A percentile compares a stretch with the other conserved stretches of the same genome.
Evolutionary conservation across 2,113 vertebrate genomes (phyloP).

Genomic region (Equus quagga): DNA sequence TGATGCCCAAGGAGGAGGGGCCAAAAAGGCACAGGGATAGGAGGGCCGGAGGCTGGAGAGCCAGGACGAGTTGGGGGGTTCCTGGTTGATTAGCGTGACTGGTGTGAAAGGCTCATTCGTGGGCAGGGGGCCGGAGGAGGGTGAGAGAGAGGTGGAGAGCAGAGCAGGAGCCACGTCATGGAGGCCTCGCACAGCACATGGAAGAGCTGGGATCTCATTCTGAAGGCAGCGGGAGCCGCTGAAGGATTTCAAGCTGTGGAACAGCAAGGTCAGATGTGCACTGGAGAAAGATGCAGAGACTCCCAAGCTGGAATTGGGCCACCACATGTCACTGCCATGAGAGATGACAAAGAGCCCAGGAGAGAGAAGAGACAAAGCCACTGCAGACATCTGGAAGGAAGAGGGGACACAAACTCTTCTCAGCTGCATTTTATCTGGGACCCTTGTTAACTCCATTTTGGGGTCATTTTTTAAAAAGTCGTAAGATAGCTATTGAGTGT

Average conservation of each 20-base stretch:
- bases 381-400: neutral
- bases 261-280: neutral
- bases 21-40: neutral
- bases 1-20: neutral
- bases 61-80: neutral
- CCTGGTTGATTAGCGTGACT: accelerated
- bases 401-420: neutral
- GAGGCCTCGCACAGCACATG: too few relatives aligned
- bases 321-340: neutral
- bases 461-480: neutral
- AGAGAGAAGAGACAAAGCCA: neutral
- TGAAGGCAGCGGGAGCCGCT: accelerated
- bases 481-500: too few relatives aligned
- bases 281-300: neutral
- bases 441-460: neutral
- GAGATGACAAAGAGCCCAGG: neutral
- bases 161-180: too few relatives aligned
- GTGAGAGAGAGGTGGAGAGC: neutral
- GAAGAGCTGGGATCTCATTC: neutral
- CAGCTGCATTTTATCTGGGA: neutral
- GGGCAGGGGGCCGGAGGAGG: neutral
- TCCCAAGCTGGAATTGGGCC: neutral
- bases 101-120: neutral
- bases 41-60: too few relatives aligned
- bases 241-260: neutral